Conservation (phyloP, 2,888 invertebrate species). For the Spodoptera exigua region DNA sequence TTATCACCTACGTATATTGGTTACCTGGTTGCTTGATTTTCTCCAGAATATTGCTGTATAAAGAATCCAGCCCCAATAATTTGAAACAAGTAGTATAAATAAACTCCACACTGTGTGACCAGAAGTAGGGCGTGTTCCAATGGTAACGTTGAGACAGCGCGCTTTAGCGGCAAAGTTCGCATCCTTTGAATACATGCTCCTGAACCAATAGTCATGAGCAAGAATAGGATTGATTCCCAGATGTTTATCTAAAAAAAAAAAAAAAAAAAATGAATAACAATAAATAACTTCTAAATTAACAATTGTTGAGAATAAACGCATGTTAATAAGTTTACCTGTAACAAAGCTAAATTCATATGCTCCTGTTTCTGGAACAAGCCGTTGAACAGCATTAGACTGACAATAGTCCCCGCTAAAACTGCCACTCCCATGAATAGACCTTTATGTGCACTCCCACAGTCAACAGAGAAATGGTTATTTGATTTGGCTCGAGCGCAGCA, state of each 20-base stretch:
- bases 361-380: slow-evolving; percentile 89
- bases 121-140: slow-evolving; percentile 93
- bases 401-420: slow-evolving; percentile 91
- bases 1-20: neutral
- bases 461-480: slow-evolving; percentile 90
- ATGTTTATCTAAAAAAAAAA: slow-evolving; percentile 85
- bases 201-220: slow-evolving; percentile 81
- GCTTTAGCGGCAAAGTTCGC: slow-evolving; percentile 77
- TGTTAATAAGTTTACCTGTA: slow-evolving; percentile 81
- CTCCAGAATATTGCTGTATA: slow-evolving; percentile 77
- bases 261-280: neutral
- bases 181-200: slow-evolving; percentile 82
- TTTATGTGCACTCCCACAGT: slow-evolving; percentile 93
- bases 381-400: slow-evolving; percentile 92
- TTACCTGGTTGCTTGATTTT: slow-evolving; percentile 79
- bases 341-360: slow-evolving; percentile 89
- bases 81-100: slow-evolving; percentile 93
- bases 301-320: neutral
- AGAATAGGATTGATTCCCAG: slow-evolving; percentile 84
- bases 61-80: slow-evolving; percentile 92
- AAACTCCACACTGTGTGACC: slow-evolving; percentile 94
- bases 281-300: neutral
- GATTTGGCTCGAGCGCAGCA: slow-evolving; percentile 77
- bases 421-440: slow-evolving; percentile 91
- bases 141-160: slow-evolving; percentile 76